phyloP scores from a whole-genome alignment of 2,113 vertebrate species.

The Tragelaphus strepsiceros region DNA sequence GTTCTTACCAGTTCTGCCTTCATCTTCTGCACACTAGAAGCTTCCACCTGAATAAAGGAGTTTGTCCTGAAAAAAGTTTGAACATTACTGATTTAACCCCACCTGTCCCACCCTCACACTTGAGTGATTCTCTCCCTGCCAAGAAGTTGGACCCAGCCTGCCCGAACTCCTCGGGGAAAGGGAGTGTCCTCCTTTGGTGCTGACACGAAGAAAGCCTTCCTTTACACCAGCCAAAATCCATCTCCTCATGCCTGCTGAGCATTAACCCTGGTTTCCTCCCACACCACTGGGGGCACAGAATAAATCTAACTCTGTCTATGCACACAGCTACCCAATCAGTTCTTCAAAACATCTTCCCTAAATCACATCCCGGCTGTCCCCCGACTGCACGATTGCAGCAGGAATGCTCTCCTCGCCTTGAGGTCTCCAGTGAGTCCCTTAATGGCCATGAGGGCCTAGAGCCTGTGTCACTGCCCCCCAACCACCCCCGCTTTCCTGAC shows the following conservation, averaged over 20 bases:
- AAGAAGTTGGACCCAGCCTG: not conserved
- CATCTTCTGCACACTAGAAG: not conserved
- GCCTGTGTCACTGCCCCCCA: rapidly evolving
- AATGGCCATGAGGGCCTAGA: not conserved
- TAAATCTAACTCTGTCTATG: not conserved
- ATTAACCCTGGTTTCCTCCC: not conserved
- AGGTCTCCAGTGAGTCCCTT: not conserved
- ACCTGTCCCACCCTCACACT: not conserved
- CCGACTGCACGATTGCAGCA: not conserved
- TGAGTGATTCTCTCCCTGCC: not conserved
- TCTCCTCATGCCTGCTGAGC: rapidly evolving
- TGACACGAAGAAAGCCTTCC: not conserved
- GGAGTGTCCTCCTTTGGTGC: too few species aligned
- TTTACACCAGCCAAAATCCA: too few species aligned
- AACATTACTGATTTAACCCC: not conserved
- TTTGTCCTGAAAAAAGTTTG: not conserved
- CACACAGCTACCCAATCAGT: too few species aligned
- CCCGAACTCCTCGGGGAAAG: not conserved
- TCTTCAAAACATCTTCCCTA: not conserved
- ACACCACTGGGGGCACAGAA: not conserved
- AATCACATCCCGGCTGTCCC: not conserved
- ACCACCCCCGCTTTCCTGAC: too few species aligned
- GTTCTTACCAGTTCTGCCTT: not conserved
- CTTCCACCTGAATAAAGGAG: not conserved
- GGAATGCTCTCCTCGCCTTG: not conserved